These are phyloP conservation scores for Argyresthia albistria DNA, from an alignment of 2,888 invertebrate genomes.

Conservation along the genomic window DNA sequence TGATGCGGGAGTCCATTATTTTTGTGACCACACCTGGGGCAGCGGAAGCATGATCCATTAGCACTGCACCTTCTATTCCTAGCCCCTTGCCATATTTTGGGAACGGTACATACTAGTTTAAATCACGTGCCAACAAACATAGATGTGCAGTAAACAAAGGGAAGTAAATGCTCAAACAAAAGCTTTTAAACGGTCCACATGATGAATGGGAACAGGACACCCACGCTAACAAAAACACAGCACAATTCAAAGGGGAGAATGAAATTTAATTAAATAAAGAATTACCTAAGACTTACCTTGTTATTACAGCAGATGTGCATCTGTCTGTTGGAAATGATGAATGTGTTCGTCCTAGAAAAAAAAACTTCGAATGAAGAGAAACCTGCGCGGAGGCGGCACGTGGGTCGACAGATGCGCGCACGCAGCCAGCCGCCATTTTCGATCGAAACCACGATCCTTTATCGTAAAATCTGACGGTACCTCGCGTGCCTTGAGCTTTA, in stretches of 20 bases:
- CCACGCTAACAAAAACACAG: constrained; percentile 23
- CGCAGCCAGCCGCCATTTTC: constrained; percentile 38
- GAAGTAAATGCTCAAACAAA: constrained; percentile 11
- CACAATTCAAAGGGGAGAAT: constrained; percentile 31
- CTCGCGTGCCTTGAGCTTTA: constrained; percentile 24
- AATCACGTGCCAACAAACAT: not conserved
- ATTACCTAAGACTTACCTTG: constrained; percentile 40
- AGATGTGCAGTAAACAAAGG: not conserved
- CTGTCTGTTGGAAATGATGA: constrained; percentile 62
- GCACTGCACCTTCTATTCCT: too few relatives aligned
- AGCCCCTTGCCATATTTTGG: too few relatives aligned
- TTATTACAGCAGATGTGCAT: constrained; percentile 35
- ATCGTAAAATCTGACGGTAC: constrained; percentile 43
- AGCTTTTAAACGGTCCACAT: constrained; percentile 26
- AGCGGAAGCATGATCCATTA: too few relatives aligned
- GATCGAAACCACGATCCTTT: constrained; percentile 33
- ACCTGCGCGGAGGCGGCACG: constrained; percentile 60
- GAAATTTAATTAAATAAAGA: constrained; percentile 55
- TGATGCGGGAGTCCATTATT: not conserved
- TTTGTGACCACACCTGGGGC: not conserved
- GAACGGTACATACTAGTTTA: not conserved
- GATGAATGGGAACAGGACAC: constrained; percentile 20
- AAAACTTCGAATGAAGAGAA: constrained; percentile 31
- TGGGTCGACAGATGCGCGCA: constrained; percentile 65
- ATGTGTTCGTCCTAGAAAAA: constrained; percentile 45